Evolutionary conservation across 2,888 invertebrate genomes (phyloP).

Genomic region (Drosophila recens): DNA sequence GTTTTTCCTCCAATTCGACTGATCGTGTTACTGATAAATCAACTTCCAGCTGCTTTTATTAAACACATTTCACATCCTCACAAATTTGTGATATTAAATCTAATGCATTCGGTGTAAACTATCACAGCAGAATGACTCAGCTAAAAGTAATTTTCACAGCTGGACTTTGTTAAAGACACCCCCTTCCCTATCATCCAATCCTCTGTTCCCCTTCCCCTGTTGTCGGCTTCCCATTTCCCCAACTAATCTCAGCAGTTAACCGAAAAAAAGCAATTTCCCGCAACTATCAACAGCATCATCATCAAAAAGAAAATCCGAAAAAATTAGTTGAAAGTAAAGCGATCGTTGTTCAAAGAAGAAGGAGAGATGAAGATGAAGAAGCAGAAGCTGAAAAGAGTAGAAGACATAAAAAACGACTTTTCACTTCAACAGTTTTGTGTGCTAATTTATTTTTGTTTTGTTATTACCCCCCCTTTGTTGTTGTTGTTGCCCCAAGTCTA

Average conservation of each 20-base stretch:
- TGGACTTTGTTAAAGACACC: conserved; percentile 33
- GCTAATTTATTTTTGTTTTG: conserved; percentile 77
- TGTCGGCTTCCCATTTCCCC: conserved; percentile 1
- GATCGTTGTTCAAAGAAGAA: conserved; percentile 36
- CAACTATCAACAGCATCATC: conserved; percentile 53
- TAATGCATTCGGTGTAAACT: conserved; percentile 25
- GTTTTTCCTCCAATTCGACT: conserved; percentile 8
- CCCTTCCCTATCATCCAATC: background rate
- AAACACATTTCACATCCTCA: conserved; percentile 28
- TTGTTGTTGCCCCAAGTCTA: conserved; percentile 42
- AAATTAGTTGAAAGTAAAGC: conserved; percentile 62
- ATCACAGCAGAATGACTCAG: conserved; percentile 46
- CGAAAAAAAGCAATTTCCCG: conserved; percentile 66
- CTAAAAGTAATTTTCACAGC: conserved; percentile 61
- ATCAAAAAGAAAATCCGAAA: conserved; percentile 49
- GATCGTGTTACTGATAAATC: conserved; percentile 50
- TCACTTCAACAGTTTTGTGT: conserved; percentile 81
- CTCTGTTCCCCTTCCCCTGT: background rate
- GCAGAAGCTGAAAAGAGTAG: conserved; percentile 12
- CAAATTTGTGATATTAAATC: conserved; percentile 27
- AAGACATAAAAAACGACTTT: conserved; percentile 77
- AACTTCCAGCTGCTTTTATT: conserved; percentile 23
- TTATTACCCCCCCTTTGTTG: conserved; percentile 34
- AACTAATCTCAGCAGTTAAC: conserved; percentile 48
- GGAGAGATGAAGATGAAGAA: background rate